Percentiles rank a stretch among this genome's conserved stretches.
Conservation (phyloP, 2,888 invertebrate species). For the Herminia tarsipennalis region DNA sequence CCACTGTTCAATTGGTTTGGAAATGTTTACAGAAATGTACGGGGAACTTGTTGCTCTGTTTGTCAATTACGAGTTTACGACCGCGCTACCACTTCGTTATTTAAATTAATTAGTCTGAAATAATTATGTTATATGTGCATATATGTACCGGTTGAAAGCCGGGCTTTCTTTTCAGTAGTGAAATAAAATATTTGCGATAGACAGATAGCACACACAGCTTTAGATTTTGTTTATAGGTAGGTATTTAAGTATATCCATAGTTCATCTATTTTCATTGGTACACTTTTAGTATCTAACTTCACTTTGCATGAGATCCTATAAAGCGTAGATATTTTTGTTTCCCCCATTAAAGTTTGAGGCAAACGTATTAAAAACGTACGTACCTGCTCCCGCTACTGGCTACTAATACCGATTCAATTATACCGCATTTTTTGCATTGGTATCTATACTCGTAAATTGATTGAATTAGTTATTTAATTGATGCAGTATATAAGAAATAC, state of each 20-base stretch:
- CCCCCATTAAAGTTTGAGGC: not conserved
- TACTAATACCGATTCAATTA: conserved; percentile 22
- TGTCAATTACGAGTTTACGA: conserved; percentile 34
- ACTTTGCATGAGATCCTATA: too few species aligned
- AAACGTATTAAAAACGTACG: conserved; percentile 5
- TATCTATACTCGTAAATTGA: conserved; percentile 24
- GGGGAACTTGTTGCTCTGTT: conserved; percentile 31
- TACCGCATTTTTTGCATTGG: conserved; percentile 23
- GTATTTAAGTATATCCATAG: too few species aligned
- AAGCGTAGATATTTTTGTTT: too few species aligned
- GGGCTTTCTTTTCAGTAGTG: too few species aligned
- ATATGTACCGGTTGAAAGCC: too few species aligned
- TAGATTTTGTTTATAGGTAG: too few species aligned
- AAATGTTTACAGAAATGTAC: conserved; percentile 43
- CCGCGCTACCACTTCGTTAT: conserved; percentile 26
- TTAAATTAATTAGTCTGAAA: conserved; percentile 32
- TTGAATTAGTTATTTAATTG: conserved; percentile 35
- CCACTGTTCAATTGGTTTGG: conserved; percentile 53
- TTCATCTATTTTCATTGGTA: too few species aligned
- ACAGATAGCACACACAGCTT: too few species aligned
- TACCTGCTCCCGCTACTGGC: not conserved
- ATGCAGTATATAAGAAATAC: conserved; percentile 22
- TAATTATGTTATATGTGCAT: too few species aligned
- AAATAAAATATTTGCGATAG: too few species aligned
- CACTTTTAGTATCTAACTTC: too few species aligned